These are phyloP conservation scores for Irena cyanogastra DNA, from an alignment of 2,113 vertebrate species.

Conservation along the genomic window DNA sequence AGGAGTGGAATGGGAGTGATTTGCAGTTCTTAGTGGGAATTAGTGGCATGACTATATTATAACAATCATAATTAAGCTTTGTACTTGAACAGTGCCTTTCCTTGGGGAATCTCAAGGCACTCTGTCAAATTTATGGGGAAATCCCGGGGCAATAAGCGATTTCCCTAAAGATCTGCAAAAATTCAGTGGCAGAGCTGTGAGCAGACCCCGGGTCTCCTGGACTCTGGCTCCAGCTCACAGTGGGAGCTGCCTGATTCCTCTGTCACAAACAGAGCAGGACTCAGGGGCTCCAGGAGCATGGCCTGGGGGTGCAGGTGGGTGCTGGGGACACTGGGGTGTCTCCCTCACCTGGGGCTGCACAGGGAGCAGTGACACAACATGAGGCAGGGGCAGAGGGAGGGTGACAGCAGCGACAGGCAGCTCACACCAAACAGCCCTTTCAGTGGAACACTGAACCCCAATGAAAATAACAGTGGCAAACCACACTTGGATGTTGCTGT, in stretches of 20 bases:
- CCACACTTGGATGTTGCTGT: background rate
- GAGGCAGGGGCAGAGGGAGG: background rate
- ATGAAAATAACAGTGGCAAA: background rate
- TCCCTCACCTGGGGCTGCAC: rapidly evolving
- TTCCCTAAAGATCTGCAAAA: background rate
- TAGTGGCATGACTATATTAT: slow-evolving; percentile 52
- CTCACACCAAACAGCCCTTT: background rate
- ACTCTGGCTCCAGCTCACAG: background rate
- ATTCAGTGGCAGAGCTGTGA: background rate
- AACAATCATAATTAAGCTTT: slow-evolving; percentile 65
- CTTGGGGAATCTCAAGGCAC: slow-evolving; percentile 30
- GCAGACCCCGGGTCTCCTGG: background rate
- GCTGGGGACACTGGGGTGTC: background rate
- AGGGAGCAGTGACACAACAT: rapidly evolving
- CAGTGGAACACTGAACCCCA: background rate
- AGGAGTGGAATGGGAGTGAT: slow-evolving; percentile 34
- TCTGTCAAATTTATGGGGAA: slow-evolving; percentile 40
- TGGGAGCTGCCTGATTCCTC: background rate
- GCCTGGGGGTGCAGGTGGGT: background rate
- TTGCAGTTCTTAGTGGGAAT: slow-evolving; percentile 61
- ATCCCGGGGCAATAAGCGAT: background rate
- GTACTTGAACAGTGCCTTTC: slow-evolving; percentile 45
- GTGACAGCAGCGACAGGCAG: background rate
- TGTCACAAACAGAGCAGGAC: rapidly evolving
- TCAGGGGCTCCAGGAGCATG: rapidly evolving